Percentiles rank a stretch among this genome's conserved stretches.
Evolutionary conservation across 64 coral and sea anemone species (phyloP).

Genomic region (Exaiptasia diaphana): DNA sequence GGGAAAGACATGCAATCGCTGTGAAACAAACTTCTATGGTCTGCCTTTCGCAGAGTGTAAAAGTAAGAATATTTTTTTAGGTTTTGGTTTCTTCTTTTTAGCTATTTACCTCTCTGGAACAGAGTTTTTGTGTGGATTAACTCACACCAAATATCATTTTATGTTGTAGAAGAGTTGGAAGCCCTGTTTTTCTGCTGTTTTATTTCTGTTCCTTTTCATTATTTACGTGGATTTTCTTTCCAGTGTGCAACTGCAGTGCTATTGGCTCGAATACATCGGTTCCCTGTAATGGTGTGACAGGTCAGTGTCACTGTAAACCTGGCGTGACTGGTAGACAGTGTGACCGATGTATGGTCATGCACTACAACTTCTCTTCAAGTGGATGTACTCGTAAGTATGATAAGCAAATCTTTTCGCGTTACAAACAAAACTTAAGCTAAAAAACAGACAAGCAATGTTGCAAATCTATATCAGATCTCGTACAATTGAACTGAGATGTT

Average conservation of each 20-base stretch:
- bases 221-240: too few species aligned
- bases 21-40: constrained; percentile 64
- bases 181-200: too few species aligned
- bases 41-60: constrained; percentile 75
- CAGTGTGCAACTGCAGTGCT: constrained; percentile 66
- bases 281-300: constrained; percentile 51
- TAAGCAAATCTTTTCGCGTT: background rate
- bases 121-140: background rate
- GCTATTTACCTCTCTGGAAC: background rate
- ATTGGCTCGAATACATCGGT: constrained; percentile 59
- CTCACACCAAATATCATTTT: background rate
- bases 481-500: background rate
- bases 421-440: background rate
- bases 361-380: constrained; percentile 70
- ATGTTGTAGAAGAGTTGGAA: too few species aligned
- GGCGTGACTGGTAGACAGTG: constrained; percentile 70
- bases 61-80: constrained; percentile 68
- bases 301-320: constrained; percentile 78
- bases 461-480: background rate
- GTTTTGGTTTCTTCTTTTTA: background rate
- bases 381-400: constrained; percentile 71
- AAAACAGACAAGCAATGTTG: background rate
- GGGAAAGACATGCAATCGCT: constrained; percentile 75
- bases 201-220: too few species aligned
- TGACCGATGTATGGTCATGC: constrained; percentile 68